Base-by-base conservation (phyloP, 2,797 vertebrate genomes). In the Microctenopoma lineatum region DNA sequence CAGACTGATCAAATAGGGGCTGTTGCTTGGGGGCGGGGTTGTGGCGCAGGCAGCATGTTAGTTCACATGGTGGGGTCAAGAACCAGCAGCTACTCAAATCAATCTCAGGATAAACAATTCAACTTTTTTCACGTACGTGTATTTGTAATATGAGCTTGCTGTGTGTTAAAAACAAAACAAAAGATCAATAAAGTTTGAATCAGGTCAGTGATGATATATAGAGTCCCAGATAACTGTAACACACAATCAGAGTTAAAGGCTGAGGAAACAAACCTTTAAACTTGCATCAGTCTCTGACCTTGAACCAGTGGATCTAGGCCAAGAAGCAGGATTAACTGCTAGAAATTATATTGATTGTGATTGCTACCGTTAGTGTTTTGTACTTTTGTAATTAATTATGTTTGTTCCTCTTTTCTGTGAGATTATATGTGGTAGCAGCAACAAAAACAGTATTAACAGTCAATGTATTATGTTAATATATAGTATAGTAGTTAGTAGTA, bases 21-120 rank as follows among this genome's bases (percentile, higher is more conserved):
- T 84, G 74, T 29, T n/a, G 29, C 59, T 63, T 29, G 54, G 77
- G 70, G 88, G 90, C 44, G 91, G 84, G 63, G 84, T 77, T 36
- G 58, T 71, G 81, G 83, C 74, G 66, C 51, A 25, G 39, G 29
- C 77, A 59, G 62, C 62, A 60, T 9, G 69, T 51, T 47, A 65
- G 65, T 59, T 67, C 47, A 84, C 50, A 36, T 12, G 12, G 15
- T 51, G 77, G 76, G 64, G 71, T 89, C 85, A 89, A 60, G 75
- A 77, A 88, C 71, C 83, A 66, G 63, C 41, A 76, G 70, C 59
- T 15, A 46, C 62, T 70, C 21, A 67, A 16, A 48, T 56, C 64
- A 70, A 46, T 21, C 21, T 21, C 21, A 21, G 21, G 21, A 21
- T 21, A 21, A 21, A 21, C 21, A 21, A 21, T 21, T 21, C 21